Conservation (phyloP, 2,888 invertebrate species). For the Acronicta leporina region DNA sequence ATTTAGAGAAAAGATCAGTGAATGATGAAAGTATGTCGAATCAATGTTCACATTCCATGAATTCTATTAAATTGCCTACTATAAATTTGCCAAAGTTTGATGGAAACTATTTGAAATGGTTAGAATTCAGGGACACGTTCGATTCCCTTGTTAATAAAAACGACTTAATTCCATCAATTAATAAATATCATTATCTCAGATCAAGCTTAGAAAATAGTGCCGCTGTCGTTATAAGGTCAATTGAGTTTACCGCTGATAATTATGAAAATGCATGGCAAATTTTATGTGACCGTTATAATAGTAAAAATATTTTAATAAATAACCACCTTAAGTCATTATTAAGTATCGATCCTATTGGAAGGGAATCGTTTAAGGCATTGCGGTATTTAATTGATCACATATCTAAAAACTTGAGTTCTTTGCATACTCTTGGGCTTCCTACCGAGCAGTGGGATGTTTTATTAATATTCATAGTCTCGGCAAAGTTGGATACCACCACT, state of each 20-base stretch:
- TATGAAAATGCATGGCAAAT: constrained; percentile 30
- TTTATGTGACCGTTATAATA: constrained; percentile 20
- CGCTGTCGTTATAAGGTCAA: constrained; percentile 31
- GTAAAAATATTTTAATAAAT: constrained; percentile 13
- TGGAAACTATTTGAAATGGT: constrained; percentile 39
- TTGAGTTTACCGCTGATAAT: constrained; percentile 34
- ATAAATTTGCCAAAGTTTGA: constrained; percentile 29
- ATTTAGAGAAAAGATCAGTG: too few relatives aligned
- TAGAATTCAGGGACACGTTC: constrained; percentile 47
- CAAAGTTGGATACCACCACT: constrained; percentile 2
- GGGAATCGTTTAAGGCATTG: constrained; percentile 10
- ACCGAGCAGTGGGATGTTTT: constrained; percentile 4
- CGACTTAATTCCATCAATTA: constrained; percentile 38
- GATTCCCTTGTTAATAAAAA: constrained; percentile 45
- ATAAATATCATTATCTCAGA: constrained; percentile 51
- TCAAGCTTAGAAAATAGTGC: constrained; percentile 40
- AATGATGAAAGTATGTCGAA: neutral
- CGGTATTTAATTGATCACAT: constrained; percentile 14
- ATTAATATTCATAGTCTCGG: neutral
- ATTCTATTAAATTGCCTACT: constrained; percentile 36
- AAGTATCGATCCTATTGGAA: constrained; percentile 5
- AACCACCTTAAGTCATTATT: constrained; percentile 12
- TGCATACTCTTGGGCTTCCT: constrained; percentile 13
- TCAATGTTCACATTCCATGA: constrained; percentile 4
- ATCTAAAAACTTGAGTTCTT: constrained; percentile 13